Base-by-base conservation (phyloP, 2,797 vertebrate species). In the Pogonophryne albipinna region DNA sequence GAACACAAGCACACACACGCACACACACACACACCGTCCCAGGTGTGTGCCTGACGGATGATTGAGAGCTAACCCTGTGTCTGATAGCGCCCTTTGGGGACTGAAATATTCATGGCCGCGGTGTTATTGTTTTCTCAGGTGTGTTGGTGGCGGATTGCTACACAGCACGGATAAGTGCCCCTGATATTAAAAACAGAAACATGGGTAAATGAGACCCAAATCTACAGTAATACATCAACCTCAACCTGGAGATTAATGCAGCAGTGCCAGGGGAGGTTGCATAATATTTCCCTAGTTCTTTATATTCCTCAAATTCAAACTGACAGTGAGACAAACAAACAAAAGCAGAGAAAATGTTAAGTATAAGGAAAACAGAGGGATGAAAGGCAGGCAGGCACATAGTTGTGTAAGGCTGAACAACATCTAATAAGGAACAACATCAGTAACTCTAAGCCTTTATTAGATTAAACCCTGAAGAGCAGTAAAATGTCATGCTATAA, bases 91-190 rank as follows among this genome's bases (percentile, higher is more conserved):
- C 87, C 83, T 75, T 47, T 71, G 58, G 89, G 82, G 66, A 84
- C 74, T 86, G 67, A 89, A 87, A 86, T 92, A 91, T 91, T 92
- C 84, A 83, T 90, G 81, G 70, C 50, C 27, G 45, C 74, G 41
- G 68, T 71, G 77, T 84, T 89, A 87, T 89, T 91, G 89, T 91
- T 90, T 82, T 88, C 84, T 77, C 69, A 59, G 76, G 78, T 57
- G 68, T 78, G 86, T 76, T 78, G 79, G 73, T 83, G 79, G 80
- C 14, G 38, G 62, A 85, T 76, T 84, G 64, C 66, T 73, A 58
- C 31, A 59, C 20, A 44, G 15, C 61, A 66, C 8, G 13, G 72
- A 9, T 34, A 80, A 86, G 59, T 44, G 67, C 71, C 75, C 75
- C 66, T 34, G 51, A 79, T 80, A 79, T 81, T 41, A 67, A 66